Evolutionary conservation across 2,113 vertebrate species (phyloP), one percentile per base, ranked within the genome.

Genomic region (Podilymbus podiceps): DNA sequence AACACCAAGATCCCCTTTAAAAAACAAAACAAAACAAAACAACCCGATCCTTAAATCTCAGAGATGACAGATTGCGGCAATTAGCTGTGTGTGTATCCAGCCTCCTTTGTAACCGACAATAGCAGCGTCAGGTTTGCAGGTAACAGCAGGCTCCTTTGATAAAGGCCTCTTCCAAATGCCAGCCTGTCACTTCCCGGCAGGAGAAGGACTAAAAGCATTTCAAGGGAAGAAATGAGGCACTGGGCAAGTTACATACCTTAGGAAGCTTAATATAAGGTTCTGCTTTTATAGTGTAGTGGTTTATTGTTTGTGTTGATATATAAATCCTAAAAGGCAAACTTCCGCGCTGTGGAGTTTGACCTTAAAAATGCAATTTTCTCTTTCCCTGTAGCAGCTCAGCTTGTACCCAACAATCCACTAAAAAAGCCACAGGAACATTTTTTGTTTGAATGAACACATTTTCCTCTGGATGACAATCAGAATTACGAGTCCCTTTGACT

Each of bases 151-250:
- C 28, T 89, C 20, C 62, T 3, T 8, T 85, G 89, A 85, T 69
- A 93, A 81, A 91, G 55, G 84, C 55, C 53, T 59, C 62, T 89
- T 95, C 66, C 71, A 95, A 96, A 96, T 85, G 62, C 71, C 93
- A 92, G 23, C 67, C 74, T 83, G 84, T 89, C 55, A 66, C 63
- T 63, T 94, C 77, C 62, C 2, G 1, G 46, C 2, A 3, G 71
- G 77, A 94, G 59, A 79, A 94, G 58, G 28, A 81, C 89, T 95
- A 77, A 95, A 93, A 90, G 69, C 56, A 68, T 89, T 93, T 93
- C 60, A 62, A 89, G 46, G 42, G 47, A 88, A 88, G 67, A 73
- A 92, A 85, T 91, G 20, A 3, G 2, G 20, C 53, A 53, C 31
- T 35, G 28, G 6, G 40, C 53, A 82, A 20, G 2, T 73, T 85